Base-by-base conservation (phyloP, 1,140 invertebrate genomes). In the Arion vulgaris region DNA sequence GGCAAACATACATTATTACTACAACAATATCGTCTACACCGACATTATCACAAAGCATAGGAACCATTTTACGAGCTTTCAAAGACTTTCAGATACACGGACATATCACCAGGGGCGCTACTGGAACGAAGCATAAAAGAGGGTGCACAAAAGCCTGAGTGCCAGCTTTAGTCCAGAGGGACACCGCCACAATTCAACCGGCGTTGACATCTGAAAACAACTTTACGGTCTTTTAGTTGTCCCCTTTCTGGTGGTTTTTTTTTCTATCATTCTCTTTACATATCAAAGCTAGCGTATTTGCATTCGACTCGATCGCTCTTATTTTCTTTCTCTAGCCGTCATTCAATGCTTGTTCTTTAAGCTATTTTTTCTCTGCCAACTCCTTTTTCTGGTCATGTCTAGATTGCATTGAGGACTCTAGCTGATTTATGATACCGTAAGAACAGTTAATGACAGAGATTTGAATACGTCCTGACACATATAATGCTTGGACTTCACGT, bases 51-150 rank as follows among this genome's bases (percentile, higher is more conserved):
- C 57, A 62, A 62, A 62, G 57, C 11, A n/a, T 19, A n/a, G 57
- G 57, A n/a, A 62, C 57, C 26, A n/a, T 62, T 62, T 62, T 62
- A 62, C 57, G 57, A 62, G 57, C 57, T 62, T n/a, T 62, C 57
- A 62, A 62, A 62, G 57, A 62, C 57, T 62, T 23, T 62, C 57
- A 23, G 26, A 62, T 15, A 62, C 57, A 5, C 26, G 26, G 13
- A n/a, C 13, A 62, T 19, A 15, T 62, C 57, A 62, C 57, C 15
- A 62, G 57, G 57, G 26, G 13, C 13, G 13, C 5, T 13, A 5
- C 15, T 5, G 13, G 57, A 5, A 5, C 13, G 57, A n/a, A 5
- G 26, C 26, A 62, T 23, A 62, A 62, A 62, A 62, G 57, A n/a
- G 5, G 15, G 5, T n/a, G 13, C 5, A 62, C 26, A n/a, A 62